Conservation (phyloP, 2,888 invertebrate genomes). For the Agrochola macilenta region DNA sequence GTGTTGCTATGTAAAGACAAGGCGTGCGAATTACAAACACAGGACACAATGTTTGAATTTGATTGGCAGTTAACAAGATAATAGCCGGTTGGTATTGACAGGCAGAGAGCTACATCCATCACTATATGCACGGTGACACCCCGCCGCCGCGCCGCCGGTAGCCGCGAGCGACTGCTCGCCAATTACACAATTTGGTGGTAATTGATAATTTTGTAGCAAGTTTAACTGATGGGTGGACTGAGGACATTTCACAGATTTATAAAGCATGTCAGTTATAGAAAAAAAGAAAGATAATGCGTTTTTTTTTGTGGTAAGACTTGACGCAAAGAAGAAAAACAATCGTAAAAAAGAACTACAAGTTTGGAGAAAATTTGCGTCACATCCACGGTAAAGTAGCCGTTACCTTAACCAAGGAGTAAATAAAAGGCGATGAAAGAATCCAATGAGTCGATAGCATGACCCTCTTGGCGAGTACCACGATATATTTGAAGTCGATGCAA, state of each 20-base stretch:
- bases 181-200: constrained; percentile 18
- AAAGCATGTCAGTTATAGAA: background rate
- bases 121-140: constrained; percentile 5
- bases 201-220: constrained; percentile 17
- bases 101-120: constrained; percentile 3
- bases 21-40: constrained; percentile 54
- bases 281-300: background rate
- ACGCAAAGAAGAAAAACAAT: background rate
- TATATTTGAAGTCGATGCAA: background rate
- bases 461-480: background rate
- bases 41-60: constrained; percentile 14
- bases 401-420: background rate
- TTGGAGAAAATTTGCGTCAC: background rate
- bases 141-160: background rate
- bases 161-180: constrained; percentile 2
- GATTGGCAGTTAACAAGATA: constrained; percentile 48
- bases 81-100: constrained; percentile 53
- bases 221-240: background rate
- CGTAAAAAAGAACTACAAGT: background rate
- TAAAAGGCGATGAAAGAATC: background rate
- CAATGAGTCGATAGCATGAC: background rate
- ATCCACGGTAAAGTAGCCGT: background rate
- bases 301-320: background rate
- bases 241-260: background rate
- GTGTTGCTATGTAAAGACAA: constrained; percentile 9